Evolutionary conservation across 2,113 vertebrate species (phyloP).

Genomic region (Ptychochromis oligacanthus): DNA sequence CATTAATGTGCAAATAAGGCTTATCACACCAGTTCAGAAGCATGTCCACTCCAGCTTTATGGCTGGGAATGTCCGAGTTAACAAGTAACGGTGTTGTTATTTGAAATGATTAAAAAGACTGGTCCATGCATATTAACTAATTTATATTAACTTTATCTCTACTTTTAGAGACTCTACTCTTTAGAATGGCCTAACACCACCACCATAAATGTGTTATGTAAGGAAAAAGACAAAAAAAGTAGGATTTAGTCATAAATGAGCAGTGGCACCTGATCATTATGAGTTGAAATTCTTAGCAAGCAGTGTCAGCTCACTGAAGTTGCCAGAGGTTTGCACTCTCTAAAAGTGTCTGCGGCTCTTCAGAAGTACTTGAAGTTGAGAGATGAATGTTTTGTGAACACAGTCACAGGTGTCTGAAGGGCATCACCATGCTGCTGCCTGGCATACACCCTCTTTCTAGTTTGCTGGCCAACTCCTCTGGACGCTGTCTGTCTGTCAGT

Average conservation of each 20-base stretch:
- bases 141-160: too few species aligned
- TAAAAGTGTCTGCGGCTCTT: background rate
- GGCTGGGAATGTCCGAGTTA: too few species aligned
- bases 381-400: slow-evolving; percentile 4
- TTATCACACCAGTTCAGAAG: too few species aligned
- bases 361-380: slow-evolving; percentile 1
- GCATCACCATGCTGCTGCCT: background rate
- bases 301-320: background rate
- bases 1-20: too few species aligned
- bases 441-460: slow-evolving; percentile 14
- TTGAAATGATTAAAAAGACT: too few species aligned
- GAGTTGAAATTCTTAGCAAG: background rate
- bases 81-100: too few species aligned
- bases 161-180: too few species aligned
- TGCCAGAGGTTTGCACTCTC: background rate
- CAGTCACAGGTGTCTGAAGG: slow-evolving; percentile 36
- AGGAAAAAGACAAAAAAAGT: too few species aligned
- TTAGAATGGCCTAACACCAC: too few species aligned
- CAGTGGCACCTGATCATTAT: background rate
- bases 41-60: too few species aligned
- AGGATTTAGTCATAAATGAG: background rate
- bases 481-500: slow-evolving; percentile 51
- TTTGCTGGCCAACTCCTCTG: slow-evolving; percentile 29
- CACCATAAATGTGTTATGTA: too few species aligned
- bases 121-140: too few species aligned